These are phyloP conservation scores for Nomada goodeniana DNA, from an alignment of 2,888 invertebrate species.

Conservation along the genomic window DNA sequence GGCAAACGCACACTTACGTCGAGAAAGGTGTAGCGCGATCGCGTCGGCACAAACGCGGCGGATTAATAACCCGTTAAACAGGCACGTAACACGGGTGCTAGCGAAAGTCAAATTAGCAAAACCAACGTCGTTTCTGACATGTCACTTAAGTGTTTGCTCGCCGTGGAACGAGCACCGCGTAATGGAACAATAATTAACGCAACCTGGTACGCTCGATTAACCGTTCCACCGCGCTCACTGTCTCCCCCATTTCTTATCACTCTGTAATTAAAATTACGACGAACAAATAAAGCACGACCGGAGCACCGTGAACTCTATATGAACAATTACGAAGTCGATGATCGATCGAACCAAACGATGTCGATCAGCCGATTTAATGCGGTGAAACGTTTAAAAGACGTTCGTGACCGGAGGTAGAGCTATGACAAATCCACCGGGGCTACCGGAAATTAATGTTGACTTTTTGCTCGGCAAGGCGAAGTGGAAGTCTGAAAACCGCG, in stretches of 20 bases:
- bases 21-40: conserved; percentile 1
- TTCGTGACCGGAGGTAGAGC: conserved; percentile 61
- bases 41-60: not conserved
- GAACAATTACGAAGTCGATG: conserved; percentile 67
- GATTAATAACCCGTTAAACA: conserved; percentile 48
- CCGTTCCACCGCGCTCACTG: not conserved
- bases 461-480: conserved; percentile 35
- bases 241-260: not conserved
- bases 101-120: conserved; percentile 61
- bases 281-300: no score
- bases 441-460: conserved; percentile 57
- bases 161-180: conserved; percentile 41
- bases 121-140: conserved; percentile 41
- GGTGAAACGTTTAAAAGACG: conserved; percentile 50
- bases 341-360: conserved; percentile 62
- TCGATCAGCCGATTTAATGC: conserved; percentile 18
- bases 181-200: conserved; percentile 59
- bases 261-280: not conserved
- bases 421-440: conserved; percentile 58
- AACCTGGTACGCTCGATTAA: conserved; percentile 31
- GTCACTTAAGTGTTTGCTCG: conserved; percentile 46
- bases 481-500: conserved; percentile 38
- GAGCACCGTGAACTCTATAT: conserved; percentile 2
- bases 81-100: conserved; percentile 48
- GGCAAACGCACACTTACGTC: not conserved